Evolutionary conservation across 2,797 vertebrate species (phyloP).

Genomic region (Intellagama lesueurii): DNA sequence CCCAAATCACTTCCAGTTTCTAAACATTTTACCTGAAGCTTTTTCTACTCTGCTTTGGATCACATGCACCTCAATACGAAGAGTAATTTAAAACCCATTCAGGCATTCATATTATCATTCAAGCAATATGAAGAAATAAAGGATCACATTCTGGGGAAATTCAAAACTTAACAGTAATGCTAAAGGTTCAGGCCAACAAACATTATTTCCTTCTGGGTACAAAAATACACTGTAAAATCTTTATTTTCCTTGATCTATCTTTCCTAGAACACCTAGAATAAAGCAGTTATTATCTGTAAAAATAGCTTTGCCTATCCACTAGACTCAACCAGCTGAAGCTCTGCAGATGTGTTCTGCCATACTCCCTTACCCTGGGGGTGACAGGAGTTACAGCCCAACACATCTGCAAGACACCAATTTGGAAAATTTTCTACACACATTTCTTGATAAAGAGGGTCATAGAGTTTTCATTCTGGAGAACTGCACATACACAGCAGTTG

Average conservation of each 20-base stretch:
- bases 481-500: background rate
- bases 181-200: background rate
- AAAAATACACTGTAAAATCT: background rate
- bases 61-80: background rate
- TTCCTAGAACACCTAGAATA: background rate
- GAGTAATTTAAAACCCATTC: background rate
- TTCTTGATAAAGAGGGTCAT: background rate
- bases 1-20: background rate
- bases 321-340: too few species aligned
- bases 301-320: background rate
- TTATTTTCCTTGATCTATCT: background rate
- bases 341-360: too few species aligned
- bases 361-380: too few species aligned
- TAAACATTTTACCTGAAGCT: background rate
- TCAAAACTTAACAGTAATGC: background rate
- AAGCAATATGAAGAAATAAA: constrained; percentile 8
- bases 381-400: too few species aligned
- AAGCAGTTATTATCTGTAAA: background rate
- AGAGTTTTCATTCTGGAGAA: background rate
- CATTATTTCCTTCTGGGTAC: background rate
- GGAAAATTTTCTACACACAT: background rate
- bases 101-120: background rate
- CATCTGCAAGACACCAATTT: too few species aligned
- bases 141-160: constrained; percentile 1
- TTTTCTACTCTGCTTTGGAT: background rate